Evolutionary conservation across 1,140 invertebrate species (phyloP), one percentile per base, ranked within the genome.

Genomic region (Popillia japonica): DNA sequence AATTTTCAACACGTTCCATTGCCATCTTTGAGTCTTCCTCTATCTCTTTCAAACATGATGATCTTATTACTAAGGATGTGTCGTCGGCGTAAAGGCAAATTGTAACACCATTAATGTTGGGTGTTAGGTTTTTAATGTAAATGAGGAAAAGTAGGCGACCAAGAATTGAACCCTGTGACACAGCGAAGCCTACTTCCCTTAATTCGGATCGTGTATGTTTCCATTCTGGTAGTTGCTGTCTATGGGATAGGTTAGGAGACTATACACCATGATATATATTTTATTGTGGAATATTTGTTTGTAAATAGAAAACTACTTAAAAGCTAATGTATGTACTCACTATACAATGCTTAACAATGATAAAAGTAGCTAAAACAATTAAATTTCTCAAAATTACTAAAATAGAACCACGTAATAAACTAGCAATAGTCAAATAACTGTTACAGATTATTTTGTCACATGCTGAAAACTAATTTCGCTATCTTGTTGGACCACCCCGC

Each of bases 81-180:
- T 48, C 44, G 44, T 48, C 44, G 2, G 44, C 44, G 44, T 48
- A 48, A 7, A 48, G 44, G n/a, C n/a, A n/a, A n/a, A n/a, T n/a
- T n/a, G n/a, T n/a, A n/a, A n/a, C n/a, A 17, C 44, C 44, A 48
- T 48, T 48, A 48, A 48, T 48, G 44, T 48, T 48, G 44, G 44
- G 8, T 17, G 44, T 2, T 3, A 48, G 44, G n/a, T 48, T 7
- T 2, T 48, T 48, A 10, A 48, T 17, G n/a, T 48, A 48, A 7
- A 48, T 48, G 1, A 14, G 44, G 44, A 7, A 48, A 17, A 48
- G 44, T 17, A 48, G 44, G n/a, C 2, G 44, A 48, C 44, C 44
- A 48, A 48, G 44, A 48, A 48, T 48, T 48, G 10, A 48, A 48
- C 44, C 44, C 8, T 48, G 44, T 48, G 44, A 7, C 10, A 48